Conservation (phyloP, 2,888 invertebrate genomes). For the Drosophila bunnanda region DNA sequence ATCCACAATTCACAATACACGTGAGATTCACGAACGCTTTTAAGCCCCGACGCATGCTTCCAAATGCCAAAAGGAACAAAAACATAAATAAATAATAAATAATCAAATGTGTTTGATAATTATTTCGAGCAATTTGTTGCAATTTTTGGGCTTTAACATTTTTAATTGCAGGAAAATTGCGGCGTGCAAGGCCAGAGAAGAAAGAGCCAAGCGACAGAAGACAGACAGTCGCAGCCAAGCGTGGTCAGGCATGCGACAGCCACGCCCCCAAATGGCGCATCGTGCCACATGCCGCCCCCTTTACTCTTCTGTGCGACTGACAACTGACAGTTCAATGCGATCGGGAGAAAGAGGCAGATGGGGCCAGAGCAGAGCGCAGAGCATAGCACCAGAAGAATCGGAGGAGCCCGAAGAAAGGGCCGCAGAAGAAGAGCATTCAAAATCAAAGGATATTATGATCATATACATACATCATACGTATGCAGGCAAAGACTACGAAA, state of each 20-base stretch:
- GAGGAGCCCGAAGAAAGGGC: constrained; percentile 4
- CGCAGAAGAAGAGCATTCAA: not conserved
- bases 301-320: constrained; percentile 11
- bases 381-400: constrained; percentile 5
- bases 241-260: constrained; percentile 69
- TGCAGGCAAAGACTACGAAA: constrained; percentile 17
- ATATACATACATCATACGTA: not conserved
- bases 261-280: constrained; percentile 28
- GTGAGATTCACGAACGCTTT: constrained; percentile 13
- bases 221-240: constrained; percentile 60
- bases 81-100: constrained; percentile 9
- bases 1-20: not conserved
- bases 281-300: not conserved
- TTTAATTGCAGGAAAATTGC: constrained; percentile 68
- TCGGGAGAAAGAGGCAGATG: constrained; percentile 3
- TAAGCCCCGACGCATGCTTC: constrained; percentile 34
- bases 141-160: constrained; percentile 28
- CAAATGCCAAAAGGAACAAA: constrained; percentile 16
- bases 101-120: constrained; percentile 48
- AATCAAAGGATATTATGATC: constrained; percentile 58
- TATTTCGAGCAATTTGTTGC: constrained; percentile 31
- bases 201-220: constrained; percentile 18
- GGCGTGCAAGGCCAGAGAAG: constrained; percentile 15
- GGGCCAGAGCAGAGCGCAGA: not conserved
- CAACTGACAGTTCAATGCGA: constrained; percentile 67